Conservation (phyloP, 2,888 invertebrate species). For the Campoplex capitator region DNA sequence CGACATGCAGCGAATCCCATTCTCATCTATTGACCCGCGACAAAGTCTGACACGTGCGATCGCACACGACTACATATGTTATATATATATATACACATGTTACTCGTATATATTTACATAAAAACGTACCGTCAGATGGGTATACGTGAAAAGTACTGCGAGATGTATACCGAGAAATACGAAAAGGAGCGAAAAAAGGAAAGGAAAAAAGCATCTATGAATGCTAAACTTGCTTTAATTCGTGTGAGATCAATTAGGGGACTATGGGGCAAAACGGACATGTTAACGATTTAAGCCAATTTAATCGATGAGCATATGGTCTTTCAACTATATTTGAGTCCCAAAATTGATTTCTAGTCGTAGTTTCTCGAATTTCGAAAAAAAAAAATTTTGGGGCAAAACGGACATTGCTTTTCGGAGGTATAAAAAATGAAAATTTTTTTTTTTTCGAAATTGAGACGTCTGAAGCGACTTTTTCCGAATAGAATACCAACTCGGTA, state of each 20-base stretch:
- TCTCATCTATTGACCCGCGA: conserved; percentile 20
- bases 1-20: background rate
- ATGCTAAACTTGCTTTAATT: conserved; percentile 29
- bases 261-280: too few relatives aligned
- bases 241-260: conserved; percentile 11
- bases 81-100: background rate
- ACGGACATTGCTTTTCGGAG: too few relatives aligned
- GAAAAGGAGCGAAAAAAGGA: background rate
- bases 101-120: background rate
- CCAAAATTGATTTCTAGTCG: too few relatives aligned
- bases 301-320: too few relatives aligned
- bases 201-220: conserved; percentile 1
- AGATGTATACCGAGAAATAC: background rate
- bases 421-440: too few relatives aligned
- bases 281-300: too few relatives aligned
- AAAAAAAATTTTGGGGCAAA: too few relatives aligned
- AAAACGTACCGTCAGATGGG: background rate
- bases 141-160: background rate
- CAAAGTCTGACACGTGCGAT: conserved; percentile 33
- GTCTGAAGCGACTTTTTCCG: too few relatives aligned
- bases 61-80: background rate
- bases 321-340: too few relatives aligned
- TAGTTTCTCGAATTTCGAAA: too few relatives aligned
- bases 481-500: too few relatives aligned
- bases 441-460: too few relatives aligned